Evolutionary conservation across 2,797 vertebrate genomes (phyloP).

Genomic region (Phyllotis vaccarum): DNA sequence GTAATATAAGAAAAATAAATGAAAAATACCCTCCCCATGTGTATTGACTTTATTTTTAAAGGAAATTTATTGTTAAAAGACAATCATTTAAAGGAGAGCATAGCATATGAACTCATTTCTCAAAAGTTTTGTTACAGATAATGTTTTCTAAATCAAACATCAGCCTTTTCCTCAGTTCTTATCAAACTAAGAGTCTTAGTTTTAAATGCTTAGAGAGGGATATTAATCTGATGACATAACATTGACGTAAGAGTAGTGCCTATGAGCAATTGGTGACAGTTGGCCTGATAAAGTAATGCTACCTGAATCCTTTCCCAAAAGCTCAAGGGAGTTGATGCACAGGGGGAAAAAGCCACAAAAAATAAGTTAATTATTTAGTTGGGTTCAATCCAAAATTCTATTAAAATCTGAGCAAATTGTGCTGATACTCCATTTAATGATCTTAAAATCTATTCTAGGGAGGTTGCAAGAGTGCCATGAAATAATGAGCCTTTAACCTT

Average conservation of each 20-base stretch:
- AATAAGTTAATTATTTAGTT: constrained; percentile 57
- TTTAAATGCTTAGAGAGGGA: constrained; percentile 1
- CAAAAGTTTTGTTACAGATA: background rate
- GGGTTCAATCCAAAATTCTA: constrained; percentile 55
- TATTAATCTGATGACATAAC: background rate
- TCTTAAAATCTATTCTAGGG: constrained; percentile 8
- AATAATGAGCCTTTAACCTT: background rate
- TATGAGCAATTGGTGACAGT: background rate
- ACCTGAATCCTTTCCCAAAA: constrained; percentile 9
- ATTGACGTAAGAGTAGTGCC: background rate
- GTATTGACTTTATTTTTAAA: constrained; percentile 51
- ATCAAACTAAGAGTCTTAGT: constrained; percentile 19
- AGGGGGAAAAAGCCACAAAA: constrained; percentile 28
- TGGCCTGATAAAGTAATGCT: constrained; percentile 15
- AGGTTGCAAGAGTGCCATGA: background rate
- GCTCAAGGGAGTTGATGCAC: background rate
- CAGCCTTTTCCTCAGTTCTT: background rate
- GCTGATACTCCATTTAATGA: constrained; percentile 4
- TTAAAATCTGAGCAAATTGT: constrained; percentile 55
- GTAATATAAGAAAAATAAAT: background rate
- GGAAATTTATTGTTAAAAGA: constrained; percentile 41
- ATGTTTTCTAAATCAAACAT: background rate
- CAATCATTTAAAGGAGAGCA: background rate
- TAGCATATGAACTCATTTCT: background rate
- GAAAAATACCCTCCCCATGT: background rate